These are phyloP conservation scores for Dermatemys mawii DNA, from an alignment of 2,113 vertebrate species.

Conservation along the genomic window DNA sequence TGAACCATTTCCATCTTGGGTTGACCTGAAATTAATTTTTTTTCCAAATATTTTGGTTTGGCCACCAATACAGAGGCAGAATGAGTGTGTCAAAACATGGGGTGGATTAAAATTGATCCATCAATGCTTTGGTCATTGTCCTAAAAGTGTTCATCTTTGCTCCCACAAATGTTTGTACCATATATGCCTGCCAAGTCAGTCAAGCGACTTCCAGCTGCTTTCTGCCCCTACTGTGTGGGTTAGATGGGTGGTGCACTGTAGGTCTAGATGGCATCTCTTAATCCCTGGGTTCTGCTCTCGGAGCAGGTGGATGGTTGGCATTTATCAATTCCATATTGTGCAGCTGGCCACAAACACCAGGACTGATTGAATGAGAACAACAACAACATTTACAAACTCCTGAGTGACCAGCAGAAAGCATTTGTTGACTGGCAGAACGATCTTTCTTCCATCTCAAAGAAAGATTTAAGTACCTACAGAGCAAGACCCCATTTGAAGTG, in stretches of 20 bases:
- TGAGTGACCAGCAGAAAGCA: too few species aligned
- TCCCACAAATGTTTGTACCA: neutral
- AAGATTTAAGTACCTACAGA: too few species aligned
- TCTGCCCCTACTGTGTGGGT: neutral
- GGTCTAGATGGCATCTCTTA: neutral
- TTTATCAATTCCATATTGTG: neutral
- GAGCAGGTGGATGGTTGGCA: neutral
- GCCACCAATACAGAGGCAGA: neutral
- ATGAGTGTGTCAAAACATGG: neutral
- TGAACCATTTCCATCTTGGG: neutral
- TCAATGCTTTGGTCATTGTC: neutral
- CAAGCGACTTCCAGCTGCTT: neutral
- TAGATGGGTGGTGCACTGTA: accelerated
- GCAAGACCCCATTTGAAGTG: too few species aligned
- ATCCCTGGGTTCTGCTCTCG: neutral
- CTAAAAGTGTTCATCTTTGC: neutral
- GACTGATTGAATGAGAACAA: too few species aligned
- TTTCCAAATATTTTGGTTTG: neutral
- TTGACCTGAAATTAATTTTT: neutral
- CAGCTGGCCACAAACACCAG: neutral
- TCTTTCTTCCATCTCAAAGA: too few species aligned
- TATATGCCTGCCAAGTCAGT: accelerated
- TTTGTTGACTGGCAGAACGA: too few species aligned
- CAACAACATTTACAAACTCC: too few species aligned
- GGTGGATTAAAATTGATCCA: neutral